Conservation (phyloP, 2,113 vertebrate genomes). For the Percopsis transmontana region DNA sequence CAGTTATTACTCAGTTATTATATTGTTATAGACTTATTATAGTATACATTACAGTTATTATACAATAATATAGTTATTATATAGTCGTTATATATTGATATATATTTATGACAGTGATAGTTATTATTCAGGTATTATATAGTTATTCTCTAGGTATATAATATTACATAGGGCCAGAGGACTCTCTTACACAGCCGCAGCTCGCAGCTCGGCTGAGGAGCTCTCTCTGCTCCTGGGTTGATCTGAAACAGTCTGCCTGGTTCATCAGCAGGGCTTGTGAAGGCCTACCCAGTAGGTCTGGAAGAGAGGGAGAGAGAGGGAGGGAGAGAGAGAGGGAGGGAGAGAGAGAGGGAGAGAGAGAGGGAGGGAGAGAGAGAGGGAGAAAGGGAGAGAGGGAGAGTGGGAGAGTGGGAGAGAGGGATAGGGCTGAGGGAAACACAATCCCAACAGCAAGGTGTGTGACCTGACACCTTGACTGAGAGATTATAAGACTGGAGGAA, state of each 20-base stretch:
- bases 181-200: conserved; percentile 77
- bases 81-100: too few relatives aligned
- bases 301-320: conserved; percentile 14
- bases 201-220: conserved; percentile 74
- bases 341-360: conserved; percentile 8
- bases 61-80: too few relatives aligned
- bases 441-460: too few relatives aligned
- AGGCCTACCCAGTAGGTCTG: conserved; percentile 82
- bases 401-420: neutral
- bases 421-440: neutral
- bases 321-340: neutral
- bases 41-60: too few relatives aligned
- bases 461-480: too few relatives aligned
- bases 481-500: too few relatives aligned
- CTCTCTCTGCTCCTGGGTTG: conserved; percentile 82
- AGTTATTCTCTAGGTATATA: too few relatives aligned
- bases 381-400: neutral
- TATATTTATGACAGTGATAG: too few relatives aligned
- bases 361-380: neutral
- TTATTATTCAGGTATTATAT: too few relatives aligned
- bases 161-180: neutral
- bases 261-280: conserved; percentile 84
- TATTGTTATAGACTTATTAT: neutral
- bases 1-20: neutral
- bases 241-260: conserved; percentile 76